Evolutionary conservation across 2,797 vertebrate species (phyloP).

Genomic region (Brachyrhaphis roseni): DNA sequence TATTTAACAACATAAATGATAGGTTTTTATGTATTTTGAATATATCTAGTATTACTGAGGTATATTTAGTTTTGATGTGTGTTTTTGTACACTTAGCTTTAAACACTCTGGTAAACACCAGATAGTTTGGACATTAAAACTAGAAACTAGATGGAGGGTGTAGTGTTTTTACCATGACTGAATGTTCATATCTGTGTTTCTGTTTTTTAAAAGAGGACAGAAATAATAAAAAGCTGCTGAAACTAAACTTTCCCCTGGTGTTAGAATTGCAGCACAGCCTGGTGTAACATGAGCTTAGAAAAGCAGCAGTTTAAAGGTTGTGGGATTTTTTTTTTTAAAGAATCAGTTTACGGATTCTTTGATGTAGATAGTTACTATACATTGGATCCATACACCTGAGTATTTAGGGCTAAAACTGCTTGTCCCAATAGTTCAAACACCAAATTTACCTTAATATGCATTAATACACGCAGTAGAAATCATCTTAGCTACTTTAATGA

Average conservation of each 20-base stretch:
- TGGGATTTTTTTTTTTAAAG: neutral
- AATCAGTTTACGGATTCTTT: neutral
- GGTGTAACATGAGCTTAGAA: neutral
- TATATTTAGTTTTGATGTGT: neutral
- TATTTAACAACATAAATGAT: neutral
- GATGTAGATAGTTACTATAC: neutral
- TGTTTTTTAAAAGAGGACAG: neutral
- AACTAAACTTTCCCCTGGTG: neutral
- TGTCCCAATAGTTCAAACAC: neutral
- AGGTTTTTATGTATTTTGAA: neutral
- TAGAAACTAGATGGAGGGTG: neutral
- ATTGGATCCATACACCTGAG: neutral
- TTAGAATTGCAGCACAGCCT: neutral
- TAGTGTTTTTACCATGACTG: neutral
- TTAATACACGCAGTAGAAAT: neutral
- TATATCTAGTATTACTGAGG: neutral
- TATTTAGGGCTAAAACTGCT: neutral
- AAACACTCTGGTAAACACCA: neutral
- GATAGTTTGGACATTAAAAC: neutral
- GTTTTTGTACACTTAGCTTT: neutral
- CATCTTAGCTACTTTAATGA: neutral
- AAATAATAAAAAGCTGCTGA: neutral
- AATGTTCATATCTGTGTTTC: neutral
- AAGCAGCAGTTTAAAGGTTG: neutral
- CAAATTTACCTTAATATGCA: neutral